Evolutionary conservation across 2,797 vertebrate genomes (phyloP).

Genomic region (Cossypha niveicapilla): DNA sequence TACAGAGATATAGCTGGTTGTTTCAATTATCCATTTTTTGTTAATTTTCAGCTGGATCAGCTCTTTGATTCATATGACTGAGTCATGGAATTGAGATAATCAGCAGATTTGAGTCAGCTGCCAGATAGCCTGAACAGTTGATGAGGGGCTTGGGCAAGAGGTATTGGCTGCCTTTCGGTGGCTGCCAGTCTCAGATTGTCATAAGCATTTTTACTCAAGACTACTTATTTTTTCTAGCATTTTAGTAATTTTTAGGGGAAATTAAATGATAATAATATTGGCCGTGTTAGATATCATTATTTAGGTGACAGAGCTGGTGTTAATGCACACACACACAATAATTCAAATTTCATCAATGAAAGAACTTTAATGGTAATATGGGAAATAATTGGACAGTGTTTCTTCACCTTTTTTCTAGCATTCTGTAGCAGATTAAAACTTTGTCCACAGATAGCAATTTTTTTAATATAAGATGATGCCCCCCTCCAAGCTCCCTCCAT

Average conservation of each 20-base stretch:
- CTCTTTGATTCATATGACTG: not conserved
- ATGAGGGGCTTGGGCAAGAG: not conserved
- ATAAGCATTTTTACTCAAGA: not conserved
- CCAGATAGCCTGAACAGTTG: not conserved
- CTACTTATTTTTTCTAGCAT: not conserved
- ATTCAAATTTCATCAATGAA: not conserved
- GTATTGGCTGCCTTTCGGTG: not conserved
- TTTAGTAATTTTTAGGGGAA: not conserved
- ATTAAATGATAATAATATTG: not conserved
- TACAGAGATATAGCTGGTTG: not conserved
- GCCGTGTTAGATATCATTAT: not conserved
- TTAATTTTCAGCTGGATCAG: not conserved
- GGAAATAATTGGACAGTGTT: not conserved
- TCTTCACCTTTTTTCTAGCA: not conserved
- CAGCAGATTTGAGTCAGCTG: not conserved
- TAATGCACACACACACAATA: not conserved
- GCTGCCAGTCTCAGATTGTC: not conserved
- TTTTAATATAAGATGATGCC: not conserved
- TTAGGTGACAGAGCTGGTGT: not conserved
- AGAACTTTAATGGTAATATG: not conserved
- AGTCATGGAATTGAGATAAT: not conserved
- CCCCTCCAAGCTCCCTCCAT: not conserved
- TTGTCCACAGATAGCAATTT: not conserved
- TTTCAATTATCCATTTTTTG: not conserved
- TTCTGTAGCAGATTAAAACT: not conserved